phyloP scores from a whole-genome alignment of 37 sponge, comb jelly and placozoan genomes.

The Cladorhizidae sp. region DNA sequence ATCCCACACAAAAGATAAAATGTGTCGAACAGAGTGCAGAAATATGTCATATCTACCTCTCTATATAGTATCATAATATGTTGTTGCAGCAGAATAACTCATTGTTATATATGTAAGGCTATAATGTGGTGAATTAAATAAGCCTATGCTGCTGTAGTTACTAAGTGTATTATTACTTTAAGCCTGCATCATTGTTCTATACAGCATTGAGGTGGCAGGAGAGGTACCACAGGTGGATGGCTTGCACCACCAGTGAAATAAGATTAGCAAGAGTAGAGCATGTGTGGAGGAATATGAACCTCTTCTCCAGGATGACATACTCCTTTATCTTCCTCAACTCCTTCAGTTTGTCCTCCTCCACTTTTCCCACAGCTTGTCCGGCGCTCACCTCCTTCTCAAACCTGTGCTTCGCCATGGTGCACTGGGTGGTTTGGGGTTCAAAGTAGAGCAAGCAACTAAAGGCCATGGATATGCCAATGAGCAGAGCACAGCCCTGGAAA shows the following conservation, averaged over 20 bases:
- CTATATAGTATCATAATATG: too few relatives aligned
- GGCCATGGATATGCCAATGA: conserved; percentile 1
- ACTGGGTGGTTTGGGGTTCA: conserved; percentile 33
- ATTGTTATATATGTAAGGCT: too few relatives aligned
- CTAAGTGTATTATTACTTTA: neutral
- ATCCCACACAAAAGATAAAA: too few relatives aligned
- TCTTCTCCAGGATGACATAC: conserved; percentile 49
- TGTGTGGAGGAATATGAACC: conserved; percentile 32
- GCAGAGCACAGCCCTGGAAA: conserved; percentile 23
- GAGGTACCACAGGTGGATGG: conserved; percentile 60
- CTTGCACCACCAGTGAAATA: conserved; percentile 29
- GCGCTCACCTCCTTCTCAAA: conserved; percentile 64
- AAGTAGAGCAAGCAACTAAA: conserved; percentile 44
- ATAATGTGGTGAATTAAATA: too few relatives aligned
- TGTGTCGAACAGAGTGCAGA: too few relatives aligned
- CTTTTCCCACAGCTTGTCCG: conserved; percentile 45
- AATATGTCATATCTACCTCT: too few relatives aligned
- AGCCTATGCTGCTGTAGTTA: too few relatives aligned
- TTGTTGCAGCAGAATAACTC: too few relatives aligned
- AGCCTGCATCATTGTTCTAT: neutral
- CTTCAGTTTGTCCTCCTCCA: conserved; percentile 58
- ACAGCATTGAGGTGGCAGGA: conserved; percentile 40
- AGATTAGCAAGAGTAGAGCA: conserved; percentile 33
- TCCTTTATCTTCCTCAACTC: conserved; percentile 37
- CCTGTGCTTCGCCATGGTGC: conserved; percentile 39